Evolutionary conservation across 92 coral and sea anemone genomes (phyloP).

Genomic region (Ricordea florida): DNA sequence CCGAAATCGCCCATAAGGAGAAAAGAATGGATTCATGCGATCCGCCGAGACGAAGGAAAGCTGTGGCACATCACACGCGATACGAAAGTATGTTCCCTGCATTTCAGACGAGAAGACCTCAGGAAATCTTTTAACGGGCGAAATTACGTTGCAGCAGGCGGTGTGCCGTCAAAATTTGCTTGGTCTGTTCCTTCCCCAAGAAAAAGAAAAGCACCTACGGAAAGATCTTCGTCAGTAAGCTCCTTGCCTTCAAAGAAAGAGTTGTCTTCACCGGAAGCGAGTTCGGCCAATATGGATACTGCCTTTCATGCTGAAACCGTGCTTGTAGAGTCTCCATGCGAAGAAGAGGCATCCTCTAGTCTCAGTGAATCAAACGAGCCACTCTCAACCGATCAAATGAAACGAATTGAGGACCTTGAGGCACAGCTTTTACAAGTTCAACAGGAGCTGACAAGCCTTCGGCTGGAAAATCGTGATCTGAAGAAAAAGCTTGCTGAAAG

Average conservation of each 20-base stretch:
- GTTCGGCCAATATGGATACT: neutral
- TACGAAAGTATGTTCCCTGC: constrained; percentile 49
- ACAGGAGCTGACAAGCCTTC: constrained; percentile 11
- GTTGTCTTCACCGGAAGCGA: neutral
- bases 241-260: constrained; percentile 6
- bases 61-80: constrained; percentile 4
- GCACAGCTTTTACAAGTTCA: neutral
- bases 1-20: neutral
- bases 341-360: too few relatives aligned
- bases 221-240: constrained; percentile 4
- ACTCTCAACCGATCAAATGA: neutral
- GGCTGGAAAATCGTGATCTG: constrained; percentile 10
- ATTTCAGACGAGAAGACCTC: constrained; percentile 37
- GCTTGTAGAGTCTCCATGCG: neutral
- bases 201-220: constrained; percentile 46
- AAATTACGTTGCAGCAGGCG: neutral
- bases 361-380: too few relatives aligned
- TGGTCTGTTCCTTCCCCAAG: constrained; percentile 56
- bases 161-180: constrained; percentile 45
- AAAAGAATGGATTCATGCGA: constrained; percentile 34
- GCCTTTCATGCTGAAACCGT: neutral
- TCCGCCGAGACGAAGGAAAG: constrained; percentile 37
- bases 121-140: constrained; percentile 23
- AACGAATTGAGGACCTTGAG: neutral
- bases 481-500: constrained; percentile 5